Evolutionary conservation across 2,113 vertebrate genomes (phyloP).

Genomic region (Eurystomus gularis): DNA sequence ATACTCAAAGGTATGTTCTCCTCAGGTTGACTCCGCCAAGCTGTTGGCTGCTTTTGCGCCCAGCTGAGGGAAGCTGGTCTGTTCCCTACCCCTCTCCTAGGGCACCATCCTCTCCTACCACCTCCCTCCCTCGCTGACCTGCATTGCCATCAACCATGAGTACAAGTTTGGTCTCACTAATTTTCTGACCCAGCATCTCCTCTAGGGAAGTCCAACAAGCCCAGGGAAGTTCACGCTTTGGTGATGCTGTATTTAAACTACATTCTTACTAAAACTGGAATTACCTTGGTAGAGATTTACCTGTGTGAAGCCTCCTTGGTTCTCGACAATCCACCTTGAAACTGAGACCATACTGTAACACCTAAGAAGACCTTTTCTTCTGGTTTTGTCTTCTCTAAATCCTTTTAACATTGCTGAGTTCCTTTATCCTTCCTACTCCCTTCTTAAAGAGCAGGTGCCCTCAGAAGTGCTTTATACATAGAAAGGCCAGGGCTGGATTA

Average conservation of each 20-base stretch:
- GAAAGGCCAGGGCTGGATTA: background rate
- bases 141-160: background rate
- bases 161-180: accelerated
- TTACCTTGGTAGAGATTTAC: background rate
- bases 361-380: background rate
- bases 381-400: background rate
- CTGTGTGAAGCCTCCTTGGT: background rate
- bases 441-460: background rate
- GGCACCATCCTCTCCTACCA: background rate
- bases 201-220: background rate
- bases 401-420: background rate
- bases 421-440: background rate
- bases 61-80: background rate
- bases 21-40: background rate
- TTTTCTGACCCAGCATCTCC: background rate
- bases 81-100: background rate
- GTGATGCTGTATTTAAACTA: background rate
- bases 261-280: background rate
- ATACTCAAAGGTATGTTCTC: accelerated
- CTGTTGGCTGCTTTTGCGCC: background rate
- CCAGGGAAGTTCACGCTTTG: background rate
- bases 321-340: background rate
- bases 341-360: background rate
- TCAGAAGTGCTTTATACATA: background rate
- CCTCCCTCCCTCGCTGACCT: background rate